Evolutionary conservation across 1,140 invertebrate species (phyloP), one percentile per base, ranked within the genome.

Genomic region (Leptonema lineaticorne): DNA sequence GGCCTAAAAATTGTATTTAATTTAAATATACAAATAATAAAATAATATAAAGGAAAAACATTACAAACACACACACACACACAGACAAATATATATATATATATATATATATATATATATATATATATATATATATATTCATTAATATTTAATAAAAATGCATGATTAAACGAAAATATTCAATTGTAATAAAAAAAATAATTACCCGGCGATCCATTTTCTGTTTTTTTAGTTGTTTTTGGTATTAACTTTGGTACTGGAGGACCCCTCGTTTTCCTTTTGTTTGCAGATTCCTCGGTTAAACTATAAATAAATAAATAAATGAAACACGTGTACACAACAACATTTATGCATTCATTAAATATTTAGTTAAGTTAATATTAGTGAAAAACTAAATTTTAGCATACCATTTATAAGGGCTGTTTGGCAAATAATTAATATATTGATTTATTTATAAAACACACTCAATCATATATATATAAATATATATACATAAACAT

Each of bases 181-280:
- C n/a, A 37, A 8, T 8, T 37, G n/a, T 37, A 37, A 8, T 8
- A 8, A 37, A 8, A 16, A 22, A 6, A 53, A 30, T 18, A 69
- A 57, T 24, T 28, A 71, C 70, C 46, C 11, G 66, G 56, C 1
- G 62, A 62, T 28, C 70, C 70, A 53, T 71, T 71, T 28, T 68
- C 69, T 3, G 37, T 28, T 24, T 63, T 45, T 41, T 71, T 71
- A 0, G 28, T 24, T 8, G 41, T 29, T 59, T 68, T 71, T 30
- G 67, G 67, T 26, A 67, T 30, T 1, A 63, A 11, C 50, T 71
- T 71, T 18, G 45, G 33, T 11, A 48, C 27, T 9, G 50, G 53
- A 8, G 27, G 63, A 16, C 48, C 53, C 26, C 62, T 71, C 0
- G 60, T 29, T 59, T 68, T 71, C 29, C 33, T 66, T 30, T 70